Evolutionary conservation across 2,797 vertebrate species (phyloP), one percentile per base, ranked within the genome.

Genomic region (Momotus momota): DNA sequence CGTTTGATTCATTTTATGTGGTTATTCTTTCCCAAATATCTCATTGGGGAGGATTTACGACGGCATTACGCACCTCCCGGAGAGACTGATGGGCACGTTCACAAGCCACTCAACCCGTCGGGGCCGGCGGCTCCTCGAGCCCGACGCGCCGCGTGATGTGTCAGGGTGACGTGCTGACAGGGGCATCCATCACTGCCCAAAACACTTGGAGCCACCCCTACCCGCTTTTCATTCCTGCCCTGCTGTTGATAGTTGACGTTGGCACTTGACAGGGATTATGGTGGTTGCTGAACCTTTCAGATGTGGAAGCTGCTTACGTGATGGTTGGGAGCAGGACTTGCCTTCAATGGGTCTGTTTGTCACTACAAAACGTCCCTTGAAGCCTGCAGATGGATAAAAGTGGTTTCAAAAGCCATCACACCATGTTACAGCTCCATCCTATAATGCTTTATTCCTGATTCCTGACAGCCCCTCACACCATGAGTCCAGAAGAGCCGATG

Each of bases 111-210:
- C 26, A 6, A 6, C 51, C 58, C 38, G 2, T 19, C 9, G 4
- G 35, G 66, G 40, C 35, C 23, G 1, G 57, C 88, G 58, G 31
- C 64, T n/a, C 48, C 69, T 75, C 13, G 4, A 21, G 8, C 14
- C 55, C 8, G 2, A 14, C 3, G 1, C 4, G 4, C 10, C 4
- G 3, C 1, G 10, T 7, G 40, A 18, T 19, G 25, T 16, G 25
- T 66, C 61, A 26, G 43, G 12, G n/a, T 23, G n/a, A 41, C 9
- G 33, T 54, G 81, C 33, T 4, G 7, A 38, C 2, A 2, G 40
- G 5, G 6, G 26, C 9, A 4, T 17, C 51, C 26, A 52, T 26
- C 48, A 49, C 67, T 9, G 19, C 40, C 73, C 27, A 3, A 60
- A 38, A 31, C 31, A 8, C 43, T 18, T 18, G 62, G 33, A 81